Evolutionary conservation across 2,113 vertebrate species (phyloP), one percentile per base, ranked within the genome.

Genomic region (Mesoclemmys tuberculata): DNA sequence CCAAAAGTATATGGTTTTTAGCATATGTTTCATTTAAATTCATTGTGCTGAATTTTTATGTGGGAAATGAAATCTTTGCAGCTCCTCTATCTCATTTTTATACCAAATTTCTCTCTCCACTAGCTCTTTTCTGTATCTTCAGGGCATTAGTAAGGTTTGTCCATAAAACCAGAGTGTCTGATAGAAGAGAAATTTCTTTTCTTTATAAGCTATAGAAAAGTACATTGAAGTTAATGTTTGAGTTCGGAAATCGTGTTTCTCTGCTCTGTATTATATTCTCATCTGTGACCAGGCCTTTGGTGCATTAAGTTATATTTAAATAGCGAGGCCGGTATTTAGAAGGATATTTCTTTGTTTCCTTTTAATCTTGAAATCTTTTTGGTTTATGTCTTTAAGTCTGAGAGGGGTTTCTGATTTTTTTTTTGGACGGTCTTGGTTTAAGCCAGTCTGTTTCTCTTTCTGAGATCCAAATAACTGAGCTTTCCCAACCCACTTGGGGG

Each of bases 111-210:
- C 81, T 82, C 41, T 12, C 0, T 92, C 74, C 81, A 88, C 64
- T 96, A 86, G 85, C 82, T 80, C 77, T 80, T 29, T 84, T 19
- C 56, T 86, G 88, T 91, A 92, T 95, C 92, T 95, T 93, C 48
- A 92, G 92, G 92, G 92, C n/a, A 87, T 94, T 90, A 54, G 79
- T 21, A 81, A 54, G 80, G 77, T 93, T 95, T 87, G 41, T 93
- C 41, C 75, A 78, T 90, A 90, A 95, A 94, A 89, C 48, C 1
- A 0, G 52, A 87, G 54, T 19, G 82, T 85, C 83, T 90, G 82
- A 84, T 85, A 81, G 91, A 94, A 93, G 44, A 78, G 55, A 88
- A 93, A 80, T 88, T 95, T 91, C 49, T 89, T 71, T 94, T 90
- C n/a, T 38, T 89, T 96, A 91, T 56, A 95, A 94, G 82, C 81